Percentiles rank a stretch among this genome's conserved stretches.
Evolutionary conservation across 1,140 invertebrate genomes (phyloP).

Genomic region (Saccostrea echinata): DNA sequence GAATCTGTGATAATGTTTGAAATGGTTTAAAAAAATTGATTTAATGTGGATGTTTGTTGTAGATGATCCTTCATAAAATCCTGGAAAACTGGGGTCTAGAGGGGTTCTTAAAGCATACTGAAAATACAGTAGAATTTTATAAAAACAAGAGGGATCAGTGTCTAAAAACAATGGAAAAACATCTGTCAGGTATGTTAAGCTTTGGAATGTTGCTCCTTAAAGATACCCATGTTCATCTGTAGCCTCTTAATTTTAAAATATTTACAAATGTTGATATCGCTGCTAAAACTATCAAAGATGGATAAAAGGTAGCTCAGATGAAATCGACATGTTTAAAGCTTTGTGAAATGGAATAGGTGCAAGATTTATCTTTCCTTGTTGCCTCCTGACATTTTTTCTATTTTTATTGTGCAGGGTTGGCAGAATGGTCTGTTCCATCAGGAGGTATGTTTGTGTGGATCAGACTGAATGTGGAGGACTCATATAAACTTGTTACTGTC

Average conservation of each 20-base stretch:
- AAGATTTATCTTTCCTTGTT: no score
- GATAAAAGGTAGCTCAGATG: no score
- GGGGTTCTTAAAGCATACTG: constrained; percentile 84
- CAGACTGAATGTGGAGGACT: constrained; percentile 86
- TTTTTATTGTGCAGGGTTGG: constrained; percentile 81
- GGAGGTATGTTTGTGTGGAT: constrained; percentile 91
- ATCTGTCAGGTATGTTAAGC: constrained; percentile 82
- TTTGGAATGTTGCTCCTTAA: no score
- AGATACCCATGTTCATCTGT: no score
- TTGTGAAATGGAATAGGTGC: no score
- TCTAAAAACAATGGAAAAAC: constrained; percentile 83
- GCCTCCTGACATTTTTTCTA: no score
- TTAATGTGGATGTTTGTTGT: constrained; percentile 59
- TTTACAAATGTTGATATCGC: no score
- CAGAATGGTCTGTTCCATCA: constrained; percentile 84
- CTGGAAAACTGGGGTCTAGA: constrained; percentile 84
- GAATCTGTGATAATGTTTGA: no score
- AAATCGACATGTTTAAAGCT: no score
- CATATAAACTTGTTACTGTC: constrained; percentile 87
- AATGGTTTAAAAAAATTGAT: no score
- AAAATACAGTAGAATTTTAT: constrained; percentile 85
- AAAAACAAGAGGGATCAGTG: constrained; percentile 84
- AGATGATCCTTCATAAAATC: constrained; percentile 85
- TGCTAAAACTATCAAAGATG: no score
- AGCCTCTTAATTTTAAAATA: no score